phyloP scores from a whole-genome alignment of 1,140 invertebrate species.

The Venustaconcha ellipsiformis region DNA sequence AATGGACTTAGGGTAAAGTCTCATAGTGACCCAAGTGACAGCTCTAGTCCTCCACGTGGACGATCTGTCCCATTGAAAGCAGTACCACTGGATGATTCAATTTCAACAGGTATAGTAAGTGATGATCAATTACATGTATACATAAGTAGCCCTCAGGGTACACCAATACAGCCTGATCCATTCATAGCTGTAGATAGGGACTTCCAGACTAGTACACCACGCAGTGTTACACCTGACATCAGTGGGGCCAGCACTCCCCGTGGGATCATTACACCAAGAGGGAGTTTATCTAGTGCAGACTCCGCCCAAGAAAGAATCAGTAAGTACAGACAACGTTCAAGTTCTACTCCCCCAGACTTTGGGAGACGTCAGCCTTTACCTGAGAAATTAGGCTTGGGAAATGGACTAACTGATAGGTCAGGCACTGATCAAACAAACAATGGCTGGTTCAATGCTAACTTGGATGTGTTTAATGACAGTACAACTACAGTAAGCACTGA shows the following conservation, averaged over 20 bases:
- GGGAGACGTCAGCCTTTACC: conserved; percentile 24
- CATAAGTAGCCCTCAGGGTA: too few species aligned
- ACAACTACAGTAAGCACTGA: too few species aligned
- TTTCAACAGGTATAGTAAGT: conserved; percentile 11
- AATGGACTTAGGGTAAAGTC: conserved; percentile 40
- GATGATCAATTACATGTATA: too few species aligned
- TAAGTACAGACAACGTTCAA: conserved; percentile 30
- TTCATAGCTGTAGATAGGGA: too few species aligned
- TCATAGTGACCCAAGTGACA: conserved; percentile 21
- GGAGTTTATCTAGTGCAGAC: too few species aligned
- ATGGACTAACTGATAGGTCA: conserved; percentile 31
- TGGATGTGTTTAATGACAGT: too few species aligned
- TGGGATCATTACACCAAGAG: too few species aligned
- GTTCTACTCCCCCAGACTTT: conserved; percentile 36
- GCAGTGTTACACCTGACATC: too few species aligned
- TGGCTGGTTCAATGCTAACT: conserved; percentile 8
- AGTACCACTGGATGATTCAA: conserved; percentile 21
- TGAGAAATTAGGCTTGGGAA: background rate
- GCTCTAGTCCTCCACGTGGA: conserved; percentile 24
- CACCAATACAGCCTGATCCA: too few species aligned
- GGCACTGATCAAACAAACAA: conserved; percentile 14
- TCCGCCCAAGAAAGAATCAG: conserved; percentile 2
- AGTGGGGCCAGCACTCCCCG: too few species aligned
- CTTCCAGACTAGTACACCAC: too few species aligned
- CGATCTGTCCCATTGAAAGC: conserved; percentile 42